A percentile compares a stretch with the other conserved stretches of the same genome.
Evolutionary conservation across 2,113 vertebrate species (phyloP).

Genomic region (Caranx ignobilis): DNA sequence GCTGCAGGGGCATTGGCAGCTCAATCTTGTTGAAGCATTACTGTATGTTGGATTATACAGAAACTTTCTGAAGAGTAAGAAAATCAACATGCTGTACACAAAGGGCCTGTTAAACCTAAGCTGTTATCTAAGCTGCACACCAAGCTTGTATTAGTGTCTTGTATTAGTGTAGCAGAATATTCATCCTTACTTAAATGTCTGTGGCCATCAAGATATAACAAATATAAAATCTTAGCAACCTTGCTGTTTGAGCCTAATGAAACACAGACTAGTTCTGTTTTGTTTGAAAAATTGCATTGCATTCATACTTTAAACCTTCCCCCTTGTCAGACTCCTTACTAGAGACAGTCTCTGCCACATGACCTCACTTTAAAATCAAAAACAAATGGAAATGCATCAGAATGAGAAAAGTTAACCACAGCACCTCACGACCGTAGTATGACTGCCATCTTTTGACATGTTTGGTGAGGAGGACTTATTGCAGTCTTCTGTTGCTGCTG

Average conservation of each 20-base stretch:
- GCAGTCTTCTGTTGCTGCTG: not conserved
- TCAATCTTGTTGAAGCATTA: conserved; percentile 36
- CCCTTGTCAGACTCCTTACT: not conserved
- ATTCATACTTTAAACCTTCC: not conserved
- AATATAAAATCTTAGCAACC: conserved; percentile 32
- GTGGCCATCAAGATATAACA: conserved; percentile 16
- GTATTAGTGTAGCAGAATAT: not conserved
- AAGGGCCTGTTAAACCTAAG: conserved; percentile 34
- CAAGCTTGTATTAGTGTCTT: conserved; percentile 24
- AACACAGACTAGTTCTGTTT: conserved; percentile 10
- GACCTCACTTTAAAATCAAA: conserved; percentile 14
- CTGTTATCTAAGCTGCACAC: conserved; percentile 30
- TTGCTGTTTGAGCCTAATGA: not conserved
- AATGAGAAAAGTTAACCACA: not conserved
- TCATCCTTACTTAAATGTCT: conserved; percentile 12
- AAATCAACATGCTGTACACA: conserved; percentile 43
- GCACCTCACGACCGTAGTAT: not conserved
- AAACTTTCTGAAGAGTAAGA: conserved; percentile 32
- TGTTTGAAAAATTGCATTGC: conserved; percentile 22
- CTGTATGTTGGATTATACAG: conserved; percentile 33
- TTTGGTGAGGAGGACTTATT: not conserved
- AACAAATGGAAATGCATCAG: conserved; percentile 12
- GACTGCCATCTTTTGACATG: conserved; percentile 4
- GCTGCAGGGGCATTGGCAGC: conserved; percentile 44
- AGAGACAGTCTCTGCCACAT: not conserved